A percentile compares a stretch with the other conserved stretches of the same genome.
Evolutionary conservation across 2,888 invertebrate genomes (phyloP).

Genomic region (Drosophila prolongata): DNA sequence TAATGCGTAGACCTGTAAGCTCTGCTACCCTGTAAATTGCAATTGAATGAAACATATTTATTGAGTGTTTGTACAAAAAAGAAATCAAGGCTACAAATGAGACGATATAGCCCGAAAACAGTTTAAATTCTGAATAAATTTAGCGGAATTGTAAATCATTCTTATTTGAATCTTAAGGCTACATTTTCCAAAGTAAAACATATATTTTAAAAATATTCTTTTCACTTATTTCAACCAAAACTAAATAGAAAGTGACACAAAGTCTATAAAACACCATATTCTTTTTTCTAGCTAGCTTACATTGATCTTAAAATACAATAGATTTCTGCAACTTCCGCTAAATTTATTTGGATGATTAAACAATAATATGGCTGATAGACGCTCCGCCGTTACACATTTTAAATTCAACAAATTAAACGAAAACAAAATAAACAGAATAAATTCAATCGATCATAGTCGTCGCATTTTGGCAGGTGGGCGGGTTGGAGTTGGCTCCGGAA

Average conservation of each 20-base stretch:
- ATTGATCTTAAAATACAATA: too few relatives aligned
- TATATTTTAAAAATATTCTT: too few relatives aligned
- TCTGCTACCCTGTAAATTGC: conserved; percentile 58
- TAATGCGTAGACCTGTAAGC: conserved; percentile 34
- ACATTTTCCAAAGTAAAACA: too few relatives aligned
- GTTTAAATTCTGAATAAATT: conserved; percentile 4
- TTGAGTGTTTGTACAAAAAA: conserved; percentile 68
- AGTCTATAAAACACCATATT: not conserved
- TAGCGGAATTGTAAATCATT: conserved; percentile 1
- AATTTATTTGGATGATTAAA: not conserved
- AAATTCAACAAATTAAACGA: conserved; percentile 52
- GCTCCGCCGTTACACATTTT: conserved; percentile 61
- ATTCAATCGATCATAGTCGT: conserved; percentile 44
- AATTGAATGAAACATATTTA: conserved; percentile 57
- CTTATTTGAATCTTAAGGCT: not conserved
- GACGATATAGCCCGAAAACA: not conserved
- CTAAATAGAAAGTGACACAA: not conserved
- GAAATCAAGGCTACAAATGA: conserved; percentile 22
- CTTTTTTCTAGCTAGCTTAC: too few relatives aligned
- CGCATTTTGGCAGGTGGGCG: conserved; percentile 32
- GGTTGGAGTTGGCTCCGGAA: conserved; percentile 44
- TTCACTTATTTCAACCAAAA: not conserved
- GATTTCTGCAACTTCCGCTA: conserved; percentile 1
- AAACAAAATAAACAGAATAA: conserved; percentile 56
- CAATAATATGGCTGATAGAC: conserved; percentile 2